Evolutionary conservation across 2,888 invertebrate species (phyloP).

Genomic region (Ellobium chinense): DNA sequence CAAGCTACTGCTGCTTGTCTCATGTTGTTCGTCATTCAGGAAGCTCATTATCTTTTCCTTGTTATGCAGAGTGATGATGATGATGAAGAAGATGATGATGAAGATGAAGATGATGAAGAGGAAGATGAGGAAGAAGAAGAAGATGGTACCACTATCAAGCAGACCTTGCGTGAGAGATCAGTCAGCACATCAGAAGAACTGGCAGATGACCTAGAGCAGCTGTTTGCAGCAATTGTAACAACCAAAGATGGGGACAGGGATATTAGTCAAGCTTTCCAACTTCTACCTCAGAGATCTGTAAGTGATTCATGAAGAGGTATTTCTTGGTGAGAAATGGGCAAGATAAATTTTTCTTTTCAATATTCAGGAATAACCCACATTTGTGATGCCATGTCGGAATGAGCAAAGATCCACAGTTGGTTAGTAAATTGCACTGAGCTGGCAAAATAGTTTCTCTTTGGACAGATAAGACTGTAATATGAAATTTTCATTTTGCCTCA

Average conservation of each 20-base stretch:
- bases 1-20: too few relatives aligned
- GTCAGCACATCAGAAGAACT: constrained; percentile 81
- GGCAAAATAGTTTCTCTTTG: too few relatives aligned
- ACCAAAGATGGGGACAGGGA: constrained; percentile 89
- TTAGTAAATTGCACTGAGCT: too few relatives aligned
- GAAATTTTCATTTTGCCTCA: too few relatives aligned
- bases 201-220: constrained; percentile 88
- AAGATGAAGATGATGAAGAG: constrained; percentile 51
- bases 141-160: constrained; percentile 32
- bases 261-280: constrained; percentile 91
- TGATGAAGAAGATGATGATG: constrained; percentile 41
- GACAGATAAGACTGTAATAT: too few relatives aligned
- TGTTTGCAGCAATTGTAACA: constrained; percentile 92
- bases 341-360: too few relatives aligned
- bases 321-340: too few relatives aligned
- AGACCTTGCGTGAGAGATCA: constrained; percentile 24
- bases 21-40: too few relatives aligned
- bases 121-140: constrained; percentile 49
- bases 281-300: constrained; percentile 92
- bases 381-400: too few relatives aligned
- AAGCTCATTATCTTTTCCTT: too few relatives aligned
- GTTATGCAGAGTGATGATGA: constrained; percentile 32
- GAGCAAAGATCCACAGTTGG: too few relatives aligned
- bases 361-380: too few relatives aligned
- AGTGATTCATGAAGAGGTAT: constrained; percentile 45